Conservation (phyloP, 2,888 invertebrate species). For the Neoaliturus tenellus region DNA sequence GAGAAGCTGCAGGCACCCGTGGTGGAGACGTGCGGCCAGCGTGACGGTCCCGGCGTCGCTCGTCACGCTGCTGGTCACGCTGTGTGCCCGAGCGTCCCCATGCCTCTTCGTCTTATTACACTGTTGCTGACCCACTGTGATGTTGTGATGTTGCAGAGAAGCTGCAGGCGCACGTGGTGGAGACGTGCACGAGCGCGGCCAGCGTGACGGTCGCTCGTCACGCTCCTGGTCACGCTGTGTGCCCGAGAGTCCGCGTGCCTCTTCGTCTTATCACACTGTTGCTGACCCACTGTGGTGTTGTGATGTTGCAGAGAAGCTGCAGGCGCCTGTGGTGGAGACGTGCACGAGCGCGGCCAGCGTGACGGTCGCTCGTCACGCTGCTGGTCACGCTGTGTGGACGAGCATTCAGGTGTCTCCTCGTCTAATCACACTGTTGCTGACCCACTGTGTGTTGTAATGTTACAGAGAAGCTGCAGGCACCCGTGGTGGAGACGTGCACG, state of each 20-base stretch:
- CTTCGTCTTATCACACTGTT: too few species aligned
- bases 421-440: neutral
- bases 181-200: neutral
- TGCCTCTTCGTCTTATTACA: too few species aligned
- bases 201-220: neutral
- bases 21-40: neutral
- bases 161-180: slow-evolving; percentile 29
- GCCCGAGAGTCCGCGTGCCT: neutral
- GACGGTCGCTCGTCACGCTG: neutral
- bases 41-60: neutral
- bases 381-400: neutral
- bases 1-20: slow-evolving; percentile 45
- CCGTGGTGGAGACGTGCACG: slow-evolving; percentile 37
- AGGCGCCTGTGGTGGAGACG: slow-evolving; percentile 44
- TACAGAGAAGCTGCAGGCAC: slow-evolving; percentile 48
- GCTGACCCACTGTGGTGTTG: neutral
- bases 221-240: neutral
- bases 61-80: neutral
- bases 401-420: neutral
- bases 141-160: slow-evolving; percentile 11
- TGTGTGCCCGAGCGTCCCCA: neutral
- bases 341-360: neutral
- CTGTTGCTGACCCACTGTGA: neutral
- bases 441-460: neutral
- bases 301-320: slow-evolving; percentile 41